Evolutionary conservation across 1,140 invertebrate genomes (phyloP), one percentile per base, ranked within the genome.

Genomic region (Phthorimaea operculella): DNA sequence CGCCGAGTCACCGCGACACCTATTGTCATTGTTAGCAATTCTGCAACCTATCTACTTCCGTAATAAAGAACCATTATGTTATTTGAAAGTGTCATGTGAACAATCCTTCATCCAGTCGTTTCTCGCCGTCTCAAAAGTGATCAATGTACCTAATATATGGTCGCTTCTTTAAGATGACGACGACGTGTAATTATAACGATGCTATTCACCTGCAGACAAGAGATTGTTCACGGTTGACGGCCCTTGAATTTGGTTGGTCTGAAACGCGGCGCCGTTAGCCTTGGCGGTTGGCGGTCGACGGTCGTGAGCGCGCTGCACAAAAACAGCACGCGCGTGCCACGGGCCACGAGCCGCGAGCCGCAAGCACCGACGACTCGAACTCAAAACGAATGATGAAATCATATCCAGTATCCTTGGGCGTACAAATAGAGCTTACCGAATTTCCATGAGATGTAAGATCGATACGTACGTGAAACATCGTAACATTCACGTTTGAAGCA

Each of bases 191-290:
- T 39, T 39, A 39, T 10, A n/a, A 6, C 33, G 33, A 34, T n/a
- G 36, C n/a, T 60, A 57, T 63, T 60, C 63, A 59, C 62, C 62
- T 64, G 51, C 51, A 55, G 51, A 62, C 58, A 61, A 57, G 48
- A 47, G 60, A 61, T 57, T 58, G 12, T 65, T 63, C 64, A 69
- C 67, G 67, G 55, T 66, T 44, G 51, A 58, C 60, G 52, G 55
- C 55, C 47, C 42, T 36, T 34, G 34, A 44, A 44, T 17, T 60
- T 51, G 55, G 59, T 60, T 51, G 55, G 59, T 51, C 62, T 55
- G 53, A 58, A 60, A 62, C 15, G 44, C 54, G 54, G 58, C 58
- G 18, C 54, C 57, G 49, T 51, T 56, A 59, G 50, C 36, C 36
- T 39, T 16, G 44, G 12, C 39, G 39, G 39, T 39, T 16, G 44